A percentile compares a stretch with the other conserved stretches of the same genome.
phyloP scores from a whole-genome alignment of 1,140 invertebrate genomes.

The Trachelipus rathkii region DNA sequence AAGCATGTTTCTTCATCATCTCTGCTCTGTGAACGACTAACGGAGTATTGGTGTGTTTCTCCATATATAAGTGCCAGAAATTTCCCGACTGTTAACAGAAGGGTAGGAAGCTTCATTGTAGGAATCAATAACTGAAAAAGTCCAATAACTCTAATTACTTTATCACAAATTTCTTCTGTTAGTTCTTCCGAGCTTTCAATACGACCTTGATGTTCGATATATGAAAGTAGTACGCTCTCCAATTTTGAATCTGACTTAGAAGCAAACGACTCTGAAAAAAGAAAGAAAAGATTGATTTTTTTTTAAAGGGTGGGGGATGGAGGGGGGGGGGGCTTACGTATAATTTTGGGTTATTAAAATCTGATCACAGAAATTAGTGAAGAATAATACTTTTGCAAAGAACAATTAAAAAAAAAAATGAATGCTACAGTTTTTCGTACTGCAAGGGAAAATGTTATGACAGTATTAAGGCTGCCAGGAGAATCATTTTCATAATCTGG shows the following conservation, averaged over 20 bases:
- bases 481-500: too few species aligned
- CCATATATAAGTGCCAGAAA: neutral
- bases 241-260: neutral
- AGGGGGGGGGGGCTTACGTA: too few species aligned
- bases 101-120: neutral
- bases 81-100: neutral
- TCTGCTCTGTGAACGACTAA: neutral
- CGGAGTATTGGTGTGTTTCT: neutral
- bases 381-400: too few species aligned
- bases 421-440: too few species aligned
- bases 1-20: neutral
- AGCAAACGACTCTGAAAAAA: neutral
- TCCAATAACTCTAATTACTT: neutral
- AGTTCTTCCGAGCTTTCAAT: neutral
- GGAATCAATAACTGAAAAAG: neutral
- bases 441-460: too few species aligned
- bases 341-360: too few species aligned
- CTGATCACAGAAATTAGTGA: too few species aligned
- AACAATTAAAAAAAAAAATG: too few species aligned
- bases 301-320: too few species aligned
- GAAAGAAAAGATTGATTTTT: neutral
- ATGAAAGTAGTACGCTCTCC: neutral
- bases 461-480: too few species aligned
- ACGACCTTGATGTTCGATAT: slow-evolving; percentile 1
- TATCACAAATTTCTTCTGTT: neutral